Evolutionary conservation across 2,888 invertebrate species (phyloP), one percentile per base, ranked within the genome.

Genomic region (Drymonia ruficornis): DNA sequence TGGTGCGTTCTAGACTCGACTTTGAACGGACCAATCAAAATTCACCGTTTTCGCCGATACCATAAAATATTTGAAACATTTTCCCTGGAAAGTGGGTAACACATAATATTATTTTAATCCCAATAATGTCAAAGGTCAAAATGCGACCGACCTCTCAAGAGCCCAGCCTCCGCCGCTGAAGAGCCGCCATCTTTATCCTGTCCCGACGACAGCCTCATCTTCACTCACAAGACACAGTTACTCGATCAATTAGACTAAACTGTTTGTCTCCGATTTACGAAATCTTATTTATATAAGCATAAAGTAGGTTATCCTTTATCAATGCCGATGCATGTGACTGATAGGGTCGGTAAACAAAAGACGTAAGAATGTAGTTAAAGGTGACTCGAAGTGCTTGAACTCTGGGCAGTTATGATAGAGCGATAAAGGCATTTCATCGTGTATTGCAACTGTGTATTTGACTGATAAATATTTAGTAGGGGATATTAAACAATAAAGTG

Each of bases 301-400:
- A 84, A 79, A 86, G 78, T 91, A 89, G 91, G 91, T 91, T 91
- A 91, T 87, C 83, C 85, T 81, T 74, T 87, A 90, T 90, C 91
- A 70, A 64, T n/a, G 67, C 67, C 60, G 59, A 65, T 60, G 72
- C 84, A 85, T 84, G 86, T 87, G 85, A 89, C 84, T 87, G 91
- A 91, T 91, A 89, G 54, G 77, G 60, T 64, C 62, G 59, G 74
- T 73, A 76, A 76, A 82, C 79, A 81, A 80, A 76, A 69, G 63
- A 74, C 68, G 65, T 67, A 57, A 64, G 63, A 65, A 52, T 46
- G 12, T 56, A 55, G 58, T 68, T 63, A 57, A 57, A 59, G 40
- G 55, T 52, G 44, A 51, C 50, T 68, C 51, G 44, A 46, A 65
- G 59, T 71, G 54, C 53, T 61, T 65, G 63, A 61, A 60, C 61